Base-by-base conservation (phyloP, 2,797 vertebrate species). In the Catharus ustulatus region DNA sequence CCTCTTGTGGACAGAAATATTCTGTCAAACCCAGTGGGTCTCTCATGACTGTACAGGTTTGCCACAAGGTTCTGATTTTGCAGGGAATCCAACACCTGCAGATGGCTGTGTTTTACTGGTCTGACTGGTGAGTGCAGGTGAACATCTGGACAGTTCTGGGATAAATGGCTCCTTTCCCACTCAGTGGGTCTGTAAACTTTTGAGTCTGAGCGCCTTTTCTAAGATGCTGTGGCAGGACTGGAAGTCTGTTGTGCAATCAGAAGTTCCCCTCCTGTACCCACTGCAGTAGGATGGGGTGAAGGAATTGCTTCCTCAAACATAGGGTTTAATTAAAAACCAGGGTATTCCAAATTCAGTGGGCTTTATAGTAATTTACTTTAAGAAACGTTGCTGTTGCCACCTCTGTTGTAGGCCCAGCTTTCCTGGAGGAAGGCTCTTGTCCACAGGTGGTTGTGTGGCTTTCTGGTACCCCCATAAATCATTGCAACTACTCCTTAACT, bases 111-210 rank as follows among this genome's bases (percentile, higher is more conserved):
- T 34, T 57, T n/a, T 29, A 40, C 11, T 63, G 68, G 13, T 49
- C 38, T 82, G 54, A 22, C 12, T 45, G 26, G 34, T 45, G 36
- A 27, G 62, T 52, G 74, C 49, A 42, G 81, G 9, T 51, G 57
- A 20, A 1, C 30, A 26, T 14, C 9, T 46, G 67, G 5, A 3
- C 18, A 32, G 6, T 32, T 79, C 26, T 36, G 87, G 51, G 36
- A 1, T 66, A 14, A 61, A 15, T 62, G 27, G 34, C 27, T 22
- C 0, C 0, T n/a, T 51, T 21, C 48, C 32, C 46, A 11, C 51
- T 61, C 55, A 5, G 0, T 10, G 30, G 38, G 11, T 34, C 43
- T 62, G 2, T 34, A 11, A 42, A 15, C 5, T 7, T 10, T 45
- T 0, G 2, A 22, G 8, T 52, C 27, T 29, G 63, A 36, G 21